A percentile compares a stretch with the other conserved stretches of the same genome.
Evolutionary conservation across 2,797 vertebrate genomes (phyloP).

Genomic region (Podarcis lilfordi): DNA sequence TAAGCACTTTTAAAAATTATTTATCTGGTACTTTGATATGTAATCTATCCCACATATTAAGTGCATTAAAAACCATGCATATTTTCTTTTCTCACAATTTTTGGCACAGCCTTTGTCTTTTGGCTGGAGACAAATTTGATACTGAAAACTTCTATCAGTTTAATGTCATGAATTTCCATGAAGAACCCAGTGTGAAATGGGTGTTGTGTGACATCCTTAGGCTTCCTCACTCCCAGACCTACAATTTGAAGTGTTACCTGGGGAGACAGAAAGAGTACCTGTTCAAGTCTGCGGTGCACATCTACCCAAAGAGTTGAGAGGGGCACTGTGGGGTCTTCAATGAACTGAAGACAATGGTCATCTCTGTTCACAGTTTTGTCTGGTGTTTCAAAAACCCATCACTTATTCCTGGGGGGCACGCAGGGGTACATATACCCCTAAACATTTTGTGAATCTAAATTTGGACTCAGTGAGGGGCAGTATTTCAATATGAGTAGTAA

Average conservation of each 20-base stretch:
- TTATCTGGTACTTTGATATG: background rate
- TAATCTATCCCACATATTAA: background rate
- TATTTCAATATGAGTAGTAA: too few relatives aligned
- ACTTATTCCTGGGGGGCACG: too few relatives aligned
- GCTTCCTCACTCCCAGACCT: background rate
- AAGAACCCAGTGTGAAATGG: background rate
- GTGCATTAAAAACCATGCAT: background rate
- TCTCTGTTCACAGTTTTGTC: background rate
- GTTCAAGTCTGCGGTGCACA: background rate
- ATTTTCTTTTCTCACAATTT: background rate
- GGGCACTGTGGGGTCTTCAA: rapidly evolving
- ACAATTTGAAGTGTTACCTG: background rate
- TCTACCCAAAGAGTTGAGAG: background rate
- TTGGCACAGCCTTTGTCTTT: background rate
- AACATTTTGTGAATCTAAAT: too few relatives aligned
- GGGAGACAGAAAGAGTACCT: too few relatives aligned
- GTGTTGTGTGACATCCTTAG: background rate
- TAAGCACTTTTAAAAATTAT: background rate
- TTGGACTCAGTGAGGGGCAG: too few relatives aligned
- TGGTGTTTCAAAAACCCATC: background rate
- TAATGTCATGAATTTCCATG: background rate
- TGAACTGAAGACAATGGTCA: background rate
- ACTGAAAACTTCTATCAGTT: background rate
- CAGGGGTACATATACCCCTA: too few relatives aligned
- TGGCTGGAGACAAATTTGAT: background rate